Percentiles rank a stretch among this genome's conserved stretches.
These are phyloP conservation scores for Athene cunicularia DNA, from an alignment of 2,113 vertebrate species.

Conservation along the genomic window DNA sequence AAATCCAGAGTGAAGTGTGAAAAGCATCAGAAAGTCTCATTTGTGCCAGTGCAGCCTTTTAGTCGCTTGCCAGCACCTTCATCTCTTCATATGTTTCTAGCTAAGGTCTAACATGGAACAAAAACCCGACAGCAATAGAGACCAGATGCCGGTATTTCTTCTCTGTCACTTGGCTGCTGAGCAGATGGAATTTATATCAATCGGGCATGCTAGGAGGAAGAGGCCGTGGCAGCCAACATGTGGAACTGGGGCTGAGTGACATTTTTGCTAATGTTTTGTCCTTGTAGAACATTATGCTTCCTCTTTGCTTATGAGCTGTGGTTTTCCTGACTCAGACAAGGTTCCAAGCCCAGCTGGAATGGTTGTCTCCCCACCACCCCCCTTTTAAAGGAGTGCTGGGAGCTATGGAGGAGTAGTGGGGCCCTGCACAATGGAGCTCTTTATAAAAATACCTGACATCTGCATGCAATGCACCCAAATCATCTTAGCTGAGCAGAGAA, in stretches of 20 bases:
- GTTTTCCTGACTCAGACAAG: constrained; percentile 97
- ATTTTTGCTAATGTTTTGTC: constrained; percentile 99
- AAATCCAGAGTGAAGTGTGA: constrained; percentile 82
- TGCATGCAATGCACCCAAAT: constrained; percentile 82
- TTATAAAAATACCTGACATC: constrained; percentile 91
- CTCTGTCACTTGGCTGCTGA: constrained; percentile 93
- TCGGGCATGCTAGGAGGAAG: constrained; percentile 87
- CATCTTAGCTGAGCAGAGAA: constrained; percentile 77
- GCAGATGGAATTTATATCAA: constrained; percentile 99
- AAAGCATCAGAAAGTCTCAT: constrained; percentile 83
- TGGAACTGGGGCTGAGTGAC: constrained; percentile 97
- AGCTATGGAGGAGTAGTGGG: constrained; percentile 72
- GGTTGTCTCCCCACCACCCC: constrained; percentile 79
- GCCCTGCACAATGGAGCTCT: constrained; percentile 86
- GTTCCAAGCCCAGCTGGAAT: constrained; percentile 99
- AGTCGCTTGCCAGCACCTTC: constrained; percentile 83
- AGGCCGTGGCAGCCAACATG: constrained; percentile 91
- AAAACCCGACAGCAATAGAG: constrained; percentile 90
- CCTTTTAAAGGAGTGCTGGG: constrained; percentile 75
- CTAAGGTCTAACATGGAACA: constrained; percentile 89
- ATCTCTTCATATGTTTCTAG: constrained; percentile 90
- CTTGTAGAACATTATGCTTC: constrained; percentile 99
- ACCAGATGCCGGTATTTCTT: constrained; percentile 94
- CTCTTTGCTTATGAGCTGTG: constrained; percentile 97
- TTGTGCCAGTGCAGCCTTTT: constrained; percentile 83